Conservation (phyloP, 2,113 vertebrate genomes). For the Channa argus region DNA sequence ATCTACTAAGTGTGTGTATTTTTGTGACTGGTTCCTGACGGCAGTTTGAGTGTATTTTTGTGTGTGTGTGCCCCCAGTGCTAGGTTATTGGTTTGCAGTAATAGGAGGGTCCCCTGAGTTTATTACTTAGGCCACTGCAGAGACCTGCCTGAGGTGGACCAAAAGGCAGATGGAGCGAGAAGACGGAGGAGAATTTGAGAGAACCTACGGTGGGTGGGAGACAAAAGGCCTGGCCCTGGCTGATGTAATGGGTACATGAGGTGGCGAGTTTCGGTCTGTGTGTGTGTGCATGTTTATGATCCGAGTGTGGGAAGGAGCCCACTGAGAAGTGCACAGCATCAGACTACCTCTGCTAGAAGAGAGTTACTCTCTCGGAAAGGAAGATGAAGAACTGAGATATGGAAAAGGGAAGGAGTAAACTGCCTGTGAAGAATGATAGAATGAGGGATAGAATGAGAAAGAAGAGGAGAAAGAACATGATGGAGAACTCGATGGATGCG, state of each 20-base stretch:
- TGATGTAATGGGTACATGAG: conserved; percentile 45
- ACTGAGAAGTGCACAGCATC: conserved; percentile 12
- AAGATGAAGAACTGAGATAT: background rate
- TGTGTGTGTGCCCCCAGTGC: conserved; percentile 26
- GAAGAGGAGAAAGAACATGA: conserved; percentile 13
- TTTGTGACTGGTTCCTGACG: conserved; percentile 26
- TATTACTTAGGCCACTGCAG: conserved; percentile 45
- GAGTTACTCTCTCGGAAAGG: background rate
- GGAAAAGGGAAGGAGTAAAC: conserved; percentile 6
- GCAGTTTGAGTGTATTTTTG: conserved; percentile 5
- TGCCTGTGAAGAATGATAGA: conserved; percentile 30
- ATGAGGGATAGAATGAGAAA: conserved; percentile 7
- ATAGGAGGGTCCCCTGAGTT: conserved; percentile 52
- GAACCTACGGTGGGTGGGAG: background rate
- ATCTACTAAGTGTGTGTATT: conserved; percentile 18
- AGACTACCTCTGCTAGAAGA: conserved; percentile 3
- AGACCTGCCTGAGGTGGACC: conserved; percentile 40
- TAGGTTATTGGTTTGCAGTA: conserved; percentile 61
- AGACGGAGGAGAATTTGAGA: background rate
- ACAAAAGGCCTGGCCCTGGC: conserved; percentile 27
- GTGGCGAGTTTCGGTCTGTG: conserved; percentile 29
- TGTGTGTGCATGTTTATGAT: conserved; percentile 15
- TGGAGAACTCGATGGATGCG: background rate
- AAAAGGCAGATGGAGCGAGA: conserved; percentile 8
- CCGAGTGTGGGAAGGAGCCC: background rate